These are phyloP conservation scores for Tanytarsus gracilentus DNA, from an alignment of 2,888 invertebrate species.

Conservation along the genomic window DNA sequence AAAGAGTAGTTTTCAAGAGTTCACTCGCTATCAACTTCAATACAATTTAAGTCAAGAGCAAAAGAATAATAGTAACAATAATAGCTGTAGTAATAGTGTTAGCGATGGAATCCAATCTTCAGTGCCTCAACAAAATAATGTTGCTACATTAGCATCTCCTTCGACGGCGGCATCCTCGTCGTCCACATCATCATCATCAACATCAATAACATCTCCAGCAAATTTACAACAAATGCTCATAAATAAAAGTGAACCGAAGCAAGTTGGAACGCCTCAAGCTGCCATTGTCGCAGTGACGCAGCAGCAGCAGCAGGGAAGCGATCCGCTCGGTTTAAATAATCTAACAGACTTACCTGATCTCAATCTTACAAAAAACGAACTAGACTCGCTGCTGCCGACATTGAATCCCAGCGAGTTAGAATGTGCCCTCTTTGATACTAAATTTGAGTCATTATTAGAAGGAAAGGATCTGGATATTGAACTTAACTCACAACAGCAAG, in stretches of 20 bases:
- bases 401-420: slow-evolving; percentile 52
- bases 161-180: slow-evolving; percentile 32
- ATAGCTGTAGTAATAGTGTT: no score
- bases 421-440: slow-evolving; percentile 40
- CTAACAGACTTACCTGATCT: slow-evolving; percentile 39
- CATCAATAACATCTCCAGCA: not conserved
- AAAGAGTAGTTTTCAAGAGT: slow-evolving; percentile 55
- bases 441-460: slow-evolving; percentile 41
- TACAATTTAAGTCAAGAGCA: slow-evolving; percentile 50
- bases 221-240: slow-evolving; percentile 27
- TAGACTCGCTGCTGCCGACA: slow-evolving; percentile 57
- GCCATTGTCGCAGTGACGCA: not conserved
- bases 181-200: slow-evolving; percentile 29
- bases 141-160: slow-evolving; percentile 35
- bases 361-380: slow-evolving; percentile 45
- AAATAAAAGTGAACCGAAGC: slow-evolving; percentile 24
- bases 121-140: slow-evolving; percentile 41
- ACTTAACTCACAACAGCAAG: slow-evolving; percentile 33
- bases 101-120: slow-evolving; percentile 36
- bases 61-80: no score
- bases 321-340: slow-evolving; percentile 30
- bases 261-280: no score
- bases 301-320: slow-evolving; percentile 2
- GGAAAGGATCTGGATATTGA: slow-evolving; percentile 43
- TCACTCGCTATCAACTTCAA: slow-evolving; percentile 55